Evolutionary conservation across 2,888 invertebrate genomes (phyloP).

Genomic region (Mimas tiliae): DNA sequence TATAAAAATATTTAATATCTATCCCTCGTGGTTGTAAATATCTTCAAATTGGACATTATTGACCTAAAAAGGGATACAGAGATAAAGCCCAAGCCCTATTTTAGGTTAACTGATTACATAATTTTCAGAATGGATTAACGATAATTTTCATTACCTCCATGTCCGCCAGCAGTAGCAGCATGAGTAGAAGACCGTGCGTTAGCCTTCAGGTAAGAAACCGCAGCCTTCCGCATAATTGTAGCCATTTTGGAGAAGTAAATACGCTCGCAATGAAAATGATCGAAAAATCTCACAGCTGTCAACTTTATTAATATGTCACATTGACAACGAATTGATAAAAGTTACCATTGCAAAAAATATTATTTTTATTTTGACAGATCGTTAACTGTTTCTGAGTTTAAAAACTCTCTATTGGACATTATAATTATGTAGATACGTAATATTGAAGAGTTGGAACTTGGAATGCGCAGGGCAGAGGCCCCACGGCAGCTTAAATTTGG

Average conservation of each 20-base stretch:
- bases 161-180: slow-evolving; percentile 75
- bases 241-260: slow-evolving; percentile 66
- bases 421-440: not conserved
- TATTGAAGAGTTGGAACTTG: too few relatives aligned
- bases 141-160: slow-evolving; percentile 63
- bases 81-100: slow-evolving; percentile 12
- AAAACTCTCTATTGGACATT: not conserved
- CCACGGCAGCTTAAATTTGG: too few relatives aligned
- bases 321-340: not conserved
- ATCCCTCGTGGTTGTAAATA: not conserved
- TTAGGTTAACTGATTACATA: slow-evolving; percentile 80
- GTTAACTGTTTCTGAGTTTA: too few relatives aligned
- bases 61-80: not conserved
- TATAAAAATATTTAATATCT: not conserved
- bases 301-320: slow-evolving; percentile 2
- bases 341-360: not conserved
- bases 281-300: slow-evolving; percentile 17
- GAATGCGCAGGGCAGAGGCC: too few relatives aligned
- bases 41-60: not conserved
- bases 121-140: slow-evolving; percentile 48
- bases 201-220: slow-evolving; percentile 75
- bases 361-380: not conserved
- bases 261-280: slow-evolving; percentile 5
- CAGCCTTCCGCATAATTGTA: slow-evolving; percentile 72
- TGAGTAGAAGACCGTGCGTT: slow-evolving; percentile 71